Conservation (phyloP, 2,888 invertebrate species). For the Spodoptera exigua region DNA sequence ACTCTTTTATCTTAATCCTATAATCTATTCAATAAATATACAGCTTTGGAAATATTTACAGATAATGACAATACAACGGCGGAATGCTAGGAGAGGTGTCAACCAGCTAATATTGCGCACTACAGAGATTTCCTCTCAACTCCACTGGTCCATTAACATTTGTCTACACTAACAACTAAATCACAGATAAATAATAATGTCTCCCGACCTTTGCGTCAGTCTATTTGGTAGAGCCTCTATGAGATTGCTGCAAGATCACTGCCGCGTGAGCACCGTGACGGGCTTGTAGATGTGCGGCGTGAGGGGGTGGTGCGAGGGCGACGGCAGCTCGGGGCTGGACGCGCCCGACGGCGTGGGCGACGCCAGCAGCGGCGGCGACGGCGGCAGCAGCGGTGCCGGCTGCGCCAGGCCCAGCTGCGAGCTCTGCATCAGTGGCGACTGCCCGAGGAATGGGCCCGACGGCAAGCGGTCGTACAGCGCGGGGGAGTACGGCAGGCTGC, state of each 20-base stretch:
- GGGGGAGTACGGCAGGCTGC: constrained; percentile 80
- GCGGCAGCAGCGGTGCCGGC: constrained; percentile 74
- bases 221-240: constrained; percentile 62
- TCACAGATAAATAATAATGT: constrained; percentile 82
- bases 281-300: constrained; percentile 88
- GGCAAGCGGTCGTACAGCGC: constrained; percentile 78
- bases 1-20: constrained; percentile 75
- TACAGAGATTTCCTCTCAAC: constrained; percentile 68
- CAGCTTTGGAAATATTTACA: constrained; percentile 85
- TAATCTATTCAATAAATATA: constrained; percentile 83
- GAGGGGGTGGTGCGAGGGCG: constrained; percentile 80
- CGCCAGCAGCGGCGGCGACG: constrained; percentile 80
- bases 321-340: constrained; percentile 82
- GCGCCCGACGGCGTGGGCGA: constrained; percentile 80
- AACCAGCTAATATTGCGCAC: constrained; percentile 69
- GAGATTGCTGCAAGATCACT: constrained; percentile 71
- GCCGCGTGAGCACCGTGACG: constrained; percentile 88
- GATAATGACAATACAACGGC: constrained; percentile 68
- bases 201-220: constrained; percentile 56
- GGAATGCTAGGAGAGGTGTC: constrained; percentile 71
- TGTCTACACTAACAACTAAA: constrained; percentile 78
- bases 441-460: constrained; percentile 72
- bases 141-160: constrained; percentile 70
- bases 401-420: constrained; percentile 68
- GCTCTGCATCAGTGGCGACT: constrained; percentile 71